Evolutionary conservation across 23 tunicate genomes (phyloP).

Genomic region (Clavelina lepadiformis): DNA sequence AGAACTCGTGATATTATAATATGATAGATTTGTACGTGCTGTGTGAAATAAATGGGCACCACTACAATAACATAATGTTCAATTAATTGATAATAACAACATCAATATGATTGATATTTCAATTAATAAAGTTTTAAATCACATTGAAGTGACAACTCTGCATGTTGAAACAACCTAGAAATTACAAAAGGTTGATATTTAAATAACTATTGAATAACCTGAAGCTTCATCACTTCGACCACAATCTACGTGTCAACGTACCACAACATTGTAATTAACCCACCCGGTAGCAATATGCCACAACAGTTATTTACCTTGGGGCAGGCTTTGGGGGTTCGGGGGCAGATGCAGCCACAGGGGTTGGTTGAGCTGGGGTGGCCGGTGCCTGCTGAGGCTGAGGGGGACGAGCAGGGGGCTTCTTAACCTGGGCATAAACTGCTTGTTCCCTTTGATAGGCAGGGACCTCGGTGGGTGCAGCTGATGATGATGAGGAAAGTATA

Average conservation of each 20-base stretch:
- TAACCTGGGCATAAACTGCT: conserved; percentile 43
- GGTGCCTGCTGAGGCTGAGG: conserved; percentile 65
- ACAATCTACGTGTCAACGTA: no score
- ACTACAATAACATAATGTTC: no score
- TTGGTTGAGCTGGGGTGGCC: conserved; percentile 29
- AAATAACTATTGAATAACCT: not conserved
- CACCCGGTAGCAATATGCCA: not conserved
- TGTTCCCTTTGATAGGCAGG: conserved; percentile 57
- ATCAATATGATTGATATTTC: no score
- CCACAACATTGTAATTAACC: no score
- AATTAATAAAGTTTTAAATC: no score
- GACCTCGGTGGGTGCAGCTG: conserved; percentile 21
- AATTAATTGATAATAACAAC: no score
- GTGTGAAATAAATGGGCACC: not conserved
- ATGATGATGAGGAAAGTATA: conserved; percentile 30
- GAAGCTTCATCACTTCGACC: not conserved
- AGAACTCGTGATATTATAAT: not conserved
- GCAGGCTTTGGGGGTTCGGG: conserved; percentile 60
- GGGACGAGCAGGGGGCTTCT: conserved; percentile 50
- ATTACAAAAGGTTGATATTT: not conserved
- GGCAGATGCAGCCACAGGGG: conserved; percentile 9
- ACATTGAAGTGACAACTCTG: no score
- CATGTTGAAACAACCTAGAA: not conserved
- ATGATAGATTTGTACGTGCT: not conserved
- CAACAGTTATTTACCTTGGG: conserved; percentile 47